A percentile compares a stretch with the other conserved stretches of the same genome.
phyloP scores from a whole-genome alignment of 2,888 invertebrate genomes.

The Ochlodes sylvanus region DNA sequence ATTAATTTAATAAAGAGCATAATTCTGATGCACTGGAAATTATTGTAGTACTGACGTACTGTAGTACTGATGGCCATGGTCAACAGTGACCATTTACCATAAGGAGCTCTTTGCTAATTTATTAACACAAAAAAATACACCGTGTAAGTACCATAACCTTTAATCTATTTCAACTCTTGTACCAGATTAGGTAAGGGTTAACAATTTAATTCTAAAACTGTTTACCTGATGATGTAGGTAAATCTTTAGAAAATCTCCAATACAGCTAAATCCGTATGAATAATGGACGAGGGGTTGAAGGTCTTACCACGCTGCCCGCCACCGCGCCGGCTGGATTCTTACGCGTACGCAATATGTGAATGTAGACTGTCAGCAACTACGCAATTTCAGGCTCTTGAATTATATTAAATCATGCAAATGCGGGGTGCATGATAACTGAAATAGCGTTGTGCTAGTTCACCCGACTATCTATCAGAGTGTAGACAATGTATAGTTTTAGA shows the following conservation, averaged over 20 bases:
- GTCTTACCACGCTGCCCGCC: not conserved
- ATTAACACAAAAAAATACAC: no score
- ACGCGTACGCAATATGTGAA: constrained; percentile 5
- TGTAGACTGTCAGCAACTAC: constrained; percentile 1
- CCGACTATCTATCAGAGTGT: not conserved
- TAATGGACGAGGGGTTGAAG: constrained; percentile 13
- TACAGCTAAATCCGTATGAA: constrained; percentile 22
- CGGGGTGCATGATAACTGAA: not conserved
- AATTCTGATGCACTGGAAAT: no score
- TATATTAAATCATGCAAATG: constrained; percentile 6
- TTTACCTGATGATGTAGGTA: not conserved
- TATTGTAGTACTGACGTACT: no score
- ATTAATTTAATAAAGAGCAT: no score
- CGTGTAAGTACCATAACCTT: not conserved
- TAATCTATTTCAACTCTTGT: not conserved
- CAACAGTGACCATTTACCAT: no score
- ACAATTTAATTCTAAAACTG: not conserved
- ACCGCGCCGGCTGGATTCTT: not conserved
- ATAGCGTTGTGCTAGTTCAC: not conserved
- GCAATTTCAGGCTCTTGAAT: constrained; percentile 8
- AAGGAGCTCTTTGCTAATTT: no score
- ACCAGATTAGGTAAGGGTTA: not conserved
- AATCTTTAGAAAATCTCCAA: constrained; percentile 5
- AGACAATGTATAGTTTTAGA: no score
- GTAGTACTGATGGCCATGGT: no score